Evolutionary conservation across 2,888 invertebrate species (phyloP).

Genomic region (Cephonodes hylas): DNA sequence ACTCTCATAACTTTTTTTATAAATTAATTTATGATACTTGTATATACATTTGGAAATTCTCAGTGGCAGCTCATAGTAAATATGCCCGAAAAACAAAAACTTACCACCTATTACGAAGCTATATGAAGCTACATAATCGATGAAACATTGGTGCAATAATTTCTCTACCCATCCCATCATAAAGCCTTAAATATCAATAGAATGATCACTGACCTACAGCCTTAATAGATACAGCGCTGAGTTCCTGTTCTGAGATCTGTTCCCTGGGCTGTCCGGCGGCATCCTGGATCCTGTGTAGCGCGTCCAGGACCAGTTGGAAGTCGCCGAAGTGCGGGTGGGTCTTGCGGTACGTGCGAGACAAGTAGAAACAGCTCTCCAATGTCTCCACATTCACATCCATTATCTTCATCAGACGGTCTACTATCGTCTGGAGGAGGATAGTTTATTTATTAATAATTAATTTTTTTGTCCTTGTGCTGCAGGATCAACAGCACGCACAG

Average conservation of each 20-base stretch:
- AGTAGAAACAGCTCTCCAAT: constrained; percentile 27
- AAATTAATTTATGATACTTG: too few relatives aligned
- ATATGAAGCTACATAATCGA: too few relatives aligned
- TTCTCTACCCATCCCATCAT: too few relatives aligned
- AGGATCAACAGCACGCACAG: too few relatives aligned
- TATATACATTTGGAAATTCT: too few relatives aligned
- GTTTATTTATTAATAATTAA: neutral
- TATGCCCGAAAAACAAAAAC: too few relatives aligned
- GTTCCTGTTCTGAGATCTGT: constrained; percentile 41
- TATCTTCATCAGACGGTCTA: constrained; percentile 41
- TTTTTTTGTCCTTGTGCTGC: too few relatives aligned
- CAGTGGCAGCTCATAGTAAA: too few relatives aligned
- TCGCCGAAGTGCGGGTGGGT: constrained; percentile 58
- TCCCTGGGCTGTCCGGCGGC: constrained; percentile 34
- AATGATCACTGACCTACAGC: constrained; percentile 26
- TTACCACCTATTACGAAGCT: too few relatives aligned
- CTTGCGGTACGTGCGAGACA: constrained; percentile 46
- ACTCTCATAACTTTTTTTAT: too few relatives aligned
- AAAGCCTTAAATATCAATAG: too few relatives aligned
- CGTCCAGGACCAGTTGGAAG: constrained; percentile 53
- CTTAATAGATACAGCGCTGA: constrained; percentile 17
- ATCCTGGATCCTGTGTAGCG: constrained; percentile 49
- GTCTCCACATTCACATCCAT: constrained; percentile 18
- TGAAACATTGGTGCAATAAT: too few relatives aligned
- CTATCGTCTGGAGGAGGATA: constrained; percentile 38